These are phyloP conservation scores for Merluccius polli DNA, from an alignment of 2,797 vertebrate genomes.

Conservation along the genomic window DNA sequence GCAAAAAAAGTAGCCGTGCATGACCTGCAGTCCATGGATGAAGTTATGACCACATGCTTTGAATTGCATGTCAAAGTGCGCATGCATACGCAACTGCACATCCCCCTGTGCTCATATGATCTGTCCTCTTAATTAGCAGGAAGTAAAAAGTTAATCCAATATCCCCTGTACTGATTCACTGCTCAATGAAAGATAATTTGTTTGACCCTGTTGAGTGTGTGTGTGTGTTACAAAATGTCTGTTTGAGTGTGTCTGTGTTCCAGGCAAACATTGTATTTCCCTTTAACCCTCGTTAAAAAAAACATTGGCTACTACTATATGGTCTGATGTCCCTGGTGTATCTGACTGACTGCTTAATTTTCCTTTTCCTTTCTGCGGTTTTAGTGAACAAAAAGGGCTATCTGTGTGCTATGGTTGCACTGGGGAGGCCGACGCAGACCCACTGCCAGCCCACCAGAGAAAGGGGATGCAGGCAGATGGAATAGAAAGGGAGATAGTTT, in stretches of 20 bases:
- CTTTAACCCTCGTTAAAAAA: constrained; percentile 1
- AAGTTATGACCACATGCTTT: constrained; percentile 29
- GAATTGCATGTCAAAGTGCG: constrained; percentile 20
- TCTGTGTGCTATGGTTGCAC: neutral
- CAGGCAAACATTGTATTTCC: neutral
- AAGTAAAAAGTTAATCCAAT: constrained; percentile 55
- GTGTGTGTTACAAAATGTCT: constrained; percentile 1
- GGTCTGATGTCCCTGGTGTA: neutral
- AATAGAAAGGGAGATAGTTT: neutral
- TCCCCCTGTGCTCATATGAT: constrained; percentile 41
- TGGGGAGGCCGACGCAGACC: neutral
- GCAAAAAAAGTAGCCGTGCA: neutral
- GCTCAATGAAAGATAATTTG: constrained; percentile 19
- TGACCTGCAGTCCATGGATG: neutral
- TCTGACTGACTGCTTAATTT: neutral
- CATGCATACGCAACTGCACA: constrained; percentile 26
- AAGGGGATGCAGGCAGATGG: neutral
- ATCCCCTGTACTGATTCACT: constrained; percentile 35
- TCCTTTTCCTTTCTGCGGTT: neutral
- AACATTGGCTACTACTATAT: neutral
- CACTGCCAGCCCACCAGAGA: neutral
- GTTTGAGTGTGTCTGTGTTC: constrained; percentile 2
- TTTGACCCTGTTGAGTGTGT: neutral
- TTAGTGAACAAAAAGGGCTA: neutral
- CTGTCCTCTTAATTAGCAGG: constrained; percentile 47